Evolutionary conservation across 2,888 invertebrate species (phyloP).

Genomic region (Acleris cristana): DNA sequence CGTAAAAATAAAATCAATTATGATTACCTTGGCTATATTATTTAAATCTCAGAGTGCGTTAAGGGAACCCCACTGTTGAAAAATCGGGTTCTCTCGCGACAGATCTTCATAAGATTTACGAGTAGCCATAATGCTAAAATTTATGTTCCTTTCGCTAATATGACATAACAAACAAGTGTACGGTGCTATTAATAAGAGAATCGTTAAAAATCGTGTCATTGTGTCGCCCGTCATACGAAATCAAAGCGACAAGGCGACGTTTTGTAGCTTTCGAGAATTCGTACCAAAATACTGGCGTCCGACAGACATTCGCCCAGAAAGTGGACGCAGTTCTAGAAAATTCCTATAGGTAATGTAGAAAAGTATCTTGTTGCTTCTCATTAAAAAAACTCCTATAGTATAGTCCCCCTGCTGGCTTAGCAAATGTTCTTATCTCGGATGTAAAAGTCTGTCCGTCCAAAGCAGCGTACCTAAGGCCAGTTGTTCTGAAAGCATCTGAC

Average conservation of each 20-base stretch:
- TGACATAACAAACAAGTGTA: slow-evolving; percentile 36
- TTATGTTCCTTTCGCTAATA: slow-evolving; percentile 33
- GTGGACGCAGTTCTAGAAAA: neutral
- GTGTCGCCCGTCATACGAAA: slow-evolving; percentile 10
- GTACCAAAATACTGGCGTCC: neutral
- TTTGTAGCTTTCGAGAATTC: slow-evolving; percentile 4
- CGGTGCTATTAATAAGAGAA: slow-evolving; percentile 26
- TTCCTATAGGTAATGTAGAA: neutral
- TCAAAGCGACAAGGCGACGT: slow-evolving; percentile 13
- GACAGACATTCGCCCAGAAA: neutral
- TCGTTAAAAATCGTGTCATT: slow-evolving; percentile 29
- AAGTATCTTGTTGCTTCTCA: no score
- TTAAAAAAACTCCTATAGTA: no score
- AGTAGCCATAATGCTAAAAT: slow-evolving; percentile 21
- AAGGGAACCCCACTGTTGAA: neutral
- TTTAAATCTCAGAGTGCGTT: no score
- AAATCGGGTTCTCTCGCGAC: neutral
- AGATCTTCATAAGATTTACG: slow-evolving; percentile 20
- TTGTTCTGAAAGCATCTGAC: no score
- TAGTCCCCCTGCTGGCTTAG: no score
- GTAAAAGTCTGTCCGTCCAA: no score
- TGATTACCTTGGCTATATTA: no score
- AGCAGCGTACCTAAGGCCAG: no score
- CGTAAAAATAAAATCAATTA: no score
- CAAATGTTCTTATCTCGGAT: no score